These are phyloP conservation scores for Tenthredo scrophulariae DNA, from an alignment of 2,888 invertebrate genomes.

Conservation along the genomic window DNA sequence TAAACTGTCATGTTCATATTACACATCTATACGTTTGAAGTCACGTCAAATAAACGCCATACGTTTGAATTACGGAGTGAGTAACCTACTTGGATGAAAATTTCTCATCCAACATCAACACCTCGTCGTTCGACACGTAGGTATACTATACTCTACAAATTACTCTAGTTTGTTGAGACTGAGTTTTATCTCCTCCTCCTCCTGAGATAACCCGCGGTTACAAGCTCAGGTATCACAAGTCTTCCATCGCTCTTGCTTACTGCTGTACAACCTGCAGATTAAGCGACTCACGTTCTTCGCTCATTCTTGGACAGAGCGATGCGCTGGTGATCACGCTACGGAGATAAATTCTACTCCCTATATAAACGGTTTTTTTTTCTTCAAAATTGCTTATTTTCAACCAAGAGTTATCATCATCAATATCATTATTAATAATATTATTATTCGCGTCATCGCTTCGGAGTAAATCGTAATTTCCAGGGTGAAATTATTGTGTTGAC, in stretches of 20 bases:
- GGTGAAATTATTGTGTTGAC: slow-evolving; percentile 42
- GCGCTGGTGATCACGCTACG: not conserved
- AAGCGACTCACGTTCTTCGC: not conserved
- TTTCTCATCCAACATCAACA: not conserved
- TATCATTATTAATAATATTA: not conserved
- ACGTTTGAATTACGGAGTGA: not conserved
- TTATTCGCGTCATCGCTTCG: not conserved
- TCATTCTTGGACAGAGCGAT: not conserved
- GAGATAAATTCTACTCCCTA: not conserved
- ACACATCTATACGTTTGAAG: not conserved
- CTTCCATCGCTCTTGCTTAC: not conserved
- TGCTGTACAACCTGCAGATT: not conserved
- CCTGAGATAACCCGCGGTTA: not conserved
- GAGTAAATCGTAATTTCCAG: not conserved
- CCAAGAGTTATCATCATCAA: not conserved
- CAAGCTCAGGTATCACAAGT: not conserved
- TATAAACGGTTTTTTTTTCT: not conserved
- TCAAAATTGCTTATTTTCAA: not conserved
- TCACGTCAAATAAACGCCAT: not conserved
- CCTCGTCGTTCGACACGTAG: not conserved
- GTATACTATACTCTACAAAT: not conserved
- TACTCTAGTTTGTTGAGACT: slow-evolving; percentile 36
- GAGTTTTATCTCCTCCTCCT: slow-evolving; percentile 7
- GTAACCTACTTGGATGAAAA: not conserved
- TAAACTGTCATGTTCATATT: not conserved